These are phyloP conservation scores for Ptyas mucosa DNA, from an alignment of 2,113 vertebrate species.

Conservation along the genomic window DNA sequence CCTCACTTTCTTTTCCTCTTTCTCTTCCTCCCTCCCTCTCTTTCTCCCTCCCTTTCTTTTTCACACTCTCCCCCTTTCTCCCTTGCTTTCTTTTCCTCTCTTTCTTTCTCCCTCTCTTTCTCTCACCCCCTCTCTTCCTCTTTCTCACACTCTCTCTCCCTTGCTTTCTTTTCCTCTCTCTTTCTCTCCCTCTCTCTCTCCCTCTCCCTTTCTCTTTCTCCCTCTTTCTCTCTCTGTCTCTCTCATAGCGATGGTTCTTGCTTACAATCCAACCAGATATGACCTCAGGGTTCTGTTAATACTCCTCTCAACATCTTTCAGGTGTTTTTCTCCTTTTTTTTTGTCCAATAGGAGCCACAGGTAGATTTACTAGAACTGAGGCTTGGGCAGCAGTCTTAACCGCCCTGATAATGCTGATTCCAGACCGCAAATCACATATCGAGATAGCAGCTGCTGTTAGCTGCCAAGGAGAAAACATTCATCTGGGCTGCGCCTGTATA, in stretches of 20 bases:
- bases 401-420: not conserved
- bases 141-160: no score
- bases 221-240: not conserved
- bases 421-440: not conserved
- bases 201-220: no score
- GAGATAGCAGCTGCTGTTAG: not conserved
- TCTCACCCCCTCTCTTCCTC: no score
- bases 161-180: no score
- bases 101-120: no score
- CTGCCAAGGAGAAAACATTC: not conserved
- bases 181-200: no score
- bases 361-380: not conserved
- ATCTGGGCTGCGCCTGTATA: not conserved
- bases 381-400: not conserved
- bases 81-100: no score
- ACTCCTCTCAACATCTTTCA: not conserved
- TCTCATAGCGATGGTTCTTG: not conserved
- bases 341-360: not conserved
- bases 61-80: no score
- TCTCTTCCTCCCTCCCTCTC: rapidly evolving
- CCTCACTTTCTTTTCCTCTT: no score
- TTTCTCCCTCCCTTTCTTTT: no score
- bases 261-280: not conserved
- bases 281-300: not conserved
- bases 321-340: not conserved